These are phyloP conservation scores for Prochilodus magdalenae DNA, from an alignment of 2,113 vertebrate species.

Conservation along the genomic window DNA sequence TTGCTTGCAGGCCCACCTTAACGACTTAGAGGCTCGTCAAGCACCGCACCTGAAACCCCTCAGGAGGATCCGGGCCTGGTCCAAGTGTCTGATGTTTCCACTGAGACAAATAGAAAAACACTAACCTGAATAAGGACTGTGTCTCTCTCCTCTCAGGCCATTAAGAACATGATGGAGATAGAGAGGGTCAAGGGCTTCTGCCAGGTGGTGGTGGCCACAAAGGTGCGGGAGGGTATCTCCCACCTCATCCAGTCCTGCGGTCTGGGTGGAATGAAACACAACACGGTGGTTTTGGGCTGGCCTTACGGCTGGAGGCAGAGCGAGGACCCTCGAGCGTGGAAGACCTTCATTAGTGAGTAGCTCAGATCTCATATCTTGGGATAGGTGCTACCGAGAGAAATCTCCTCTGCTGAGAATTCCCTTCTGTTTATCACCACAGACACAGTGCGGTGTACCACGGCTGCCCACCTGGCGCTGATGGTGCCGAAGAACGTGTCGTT, in stretches of 20 bases:
- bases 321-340: constrained; percentile 97
- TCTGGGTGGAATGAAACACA: constrained; percentile 97
- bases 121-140: no score
- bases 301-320: constrained; percentile 98
- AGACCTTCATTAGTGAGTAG: constrained; percentile 93
- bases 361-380: no score
- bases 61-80: no score
- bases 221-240: constrained; percentile 91
- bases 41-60: no score
- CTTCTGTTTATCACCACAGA: constrained; percentile 71
- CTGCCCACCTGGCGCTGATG: constrained; percentile 93
- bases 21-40: no score
- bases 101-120: no score
- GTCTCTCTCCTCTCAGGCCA: constrained; percentile 82
- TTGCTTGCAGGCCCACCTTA: no score
- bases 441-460: constrained; percentile 95
- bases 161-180: constrained; percentile 99
- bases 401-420: not conserved
- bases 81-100: no score
- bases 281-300: constrained; percentile 97
- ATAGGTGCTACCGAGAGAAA: not conserved
- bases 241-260: constrained; percentile 98
- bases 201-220: constrained; percentile 92
- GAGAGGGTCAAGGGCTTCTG: constrained; percentile 98
- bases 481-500: constrained; percentile 98